Conservation (phyloP, 2,888 invertebrate species). For the Ichneumon xanthorius region DNA sequence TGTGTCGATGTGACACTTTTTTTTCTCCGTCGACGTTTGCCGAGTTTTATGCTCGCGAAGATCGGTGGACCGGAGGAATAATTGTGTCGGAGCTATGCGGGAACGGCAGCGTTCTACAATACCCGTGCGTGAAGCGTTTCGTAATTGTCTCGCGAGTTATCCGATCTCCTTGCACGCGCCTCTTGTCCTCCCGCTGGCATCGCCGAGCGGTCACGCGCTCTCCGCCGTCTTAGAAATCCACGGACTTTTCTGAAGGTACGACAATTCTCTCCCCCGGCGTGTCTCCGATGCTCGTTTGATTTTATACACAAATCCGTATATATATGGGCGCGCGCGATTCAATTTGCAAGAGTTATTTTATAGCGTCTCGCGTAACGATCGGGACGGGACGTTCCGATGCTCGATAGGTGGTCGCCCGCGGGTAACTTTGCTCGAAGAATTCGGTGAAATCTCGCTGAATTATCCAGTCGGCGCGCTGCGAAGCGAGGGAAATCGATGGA, state of each 20-base stretch:
- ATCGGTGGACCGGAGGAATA: constrained; percentile 9
- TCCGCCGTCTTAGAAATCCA: constrained; percentile 25
- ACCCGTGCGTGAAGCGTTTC: constrained; percentile 39
- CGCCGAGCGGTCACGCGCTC: constrained; percentile 34
- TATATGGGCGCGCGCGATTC: neutral
- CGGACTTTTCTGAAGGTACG: constrained; percentile 29
- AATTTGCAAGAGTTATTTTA: neutral
- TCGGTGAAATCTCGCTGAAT: constrained; percentile 17
- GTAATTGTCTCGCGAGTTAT: constrained; percentile 55
- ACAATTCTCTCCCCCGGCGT: neutral
- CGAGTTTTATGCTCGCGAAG: neutral
- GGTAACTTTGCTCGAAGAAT: constrained; percentile 11
- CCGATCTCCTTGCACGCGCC: constrained; percentile 30
- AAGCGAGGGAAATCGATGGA: neutral
- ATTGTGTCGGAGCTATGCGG: constrained; percentile 24
- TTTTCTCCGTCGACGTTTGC: constrained; percentile 2
- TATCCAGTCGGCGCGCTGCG: neutral
- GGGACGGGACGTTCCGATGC: neutral
- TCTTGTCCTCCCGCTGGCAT: constrained; percentile 8
- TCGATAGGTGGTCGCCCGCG: neutral
- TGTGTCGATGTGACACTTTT: constrained; percentile 25
- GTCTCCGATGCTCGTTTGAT: constrained; percentile 7
- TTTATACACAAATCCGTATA: neutral
- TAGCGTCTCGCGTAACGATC: neutral
- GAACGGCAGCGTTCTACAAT: constrained; percentile 38